Conservation (phyloP, 2,113 vertebrate genomes). For the Patagioenas fasciata region DNA sequence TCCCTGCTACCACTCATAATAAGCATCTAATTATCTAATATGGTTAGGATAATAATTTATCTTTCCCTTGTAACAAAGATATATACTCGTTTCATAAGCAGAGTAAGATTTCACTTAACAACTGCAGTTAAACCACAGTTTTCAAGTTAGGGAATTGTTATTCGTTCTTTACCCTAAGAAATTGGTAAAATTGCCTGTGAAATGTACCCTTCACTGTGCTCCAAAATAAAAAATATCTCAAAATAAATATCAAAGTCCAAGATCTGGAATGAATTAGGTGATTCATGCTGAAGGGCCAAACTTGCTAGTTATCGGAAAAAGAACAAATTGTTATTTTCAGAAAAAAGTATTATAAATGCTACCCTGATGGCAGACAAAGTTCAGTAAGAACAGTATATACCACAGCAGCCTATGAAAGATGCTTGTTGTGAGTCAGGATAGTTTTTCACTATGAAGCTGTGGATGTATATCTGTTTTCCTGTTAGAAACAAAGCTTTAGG, state of each 20-base stretch:
- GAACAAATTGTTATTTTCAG: neutral
- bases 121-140: neutral
- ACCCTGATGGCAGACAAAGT: neutral
- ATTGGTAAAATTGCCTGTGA: neutral
- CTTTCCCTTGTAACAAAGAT: neutral
- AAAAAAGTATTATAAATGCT: neutral
- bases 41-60: neutral
- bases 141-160: conserved; percentile 9
- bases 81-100: neutral
- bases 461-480: neutral
- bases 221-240: conserved; percentile 34
- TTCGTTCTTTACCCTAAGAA: neutral
- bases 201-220: conserved; percentile 18
- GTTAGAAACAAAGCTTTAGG: neutral
- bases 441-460: neutral
- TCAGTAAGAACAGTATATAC: neutral
- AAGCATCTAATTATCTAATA: neutral
- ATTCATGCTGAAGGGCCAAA: conserved; percentile 21
- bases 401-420: neutral
- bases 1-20: neutral
- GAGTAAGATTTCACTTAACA: conserved; percentile 27
- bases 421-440: neutral
- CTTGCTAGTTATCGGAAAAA: neutral
- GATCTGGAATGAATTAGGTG: conserved; percentile 54
- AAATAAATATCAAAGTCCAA: conserved; percentile 35